Base-by-base conservation (phyloP, 2,797 vertebrate genomes). In the Geotrypetes seraphini region DNA sequence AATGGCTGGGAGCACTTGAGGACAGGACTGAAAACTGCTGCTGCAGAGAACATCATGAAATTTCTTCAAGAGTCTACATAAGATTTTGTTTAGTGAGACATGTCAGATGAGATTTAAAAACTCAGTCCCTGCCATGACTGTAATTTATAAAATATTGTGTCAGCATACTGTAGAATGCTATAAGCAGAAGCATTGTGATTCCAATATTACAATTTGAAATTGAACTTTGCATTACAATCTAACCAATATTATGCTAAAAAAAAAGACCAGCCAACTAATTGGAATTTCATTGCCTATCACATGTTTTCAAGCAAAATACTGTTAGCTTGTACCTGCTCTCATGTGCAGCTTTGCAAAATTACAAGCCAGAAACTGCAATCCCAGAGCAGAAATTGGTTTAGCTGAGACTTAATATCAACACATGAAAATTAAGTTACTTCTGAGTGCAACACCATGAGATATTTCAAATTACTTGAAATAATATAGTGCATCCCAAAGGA, bases 201-300 rank as follows among this genome's bases (percentile, higher is more conserved):
- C 23, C 53, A 44, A 38, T 11, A 28, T 36, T 27, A 12, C 9
- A 34, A 12, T 3, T 7, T 36, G 61, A 58, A 18, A 44, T 21
- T 31, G 63, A 66, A 47, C 6, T 42, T 43, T 51, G n/a, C 24
- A 58, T 16, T 31, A 45, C 49, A 58, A n/a, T 42, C 39, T 47
- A 46, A 31, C 10, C 17, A 35, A 27, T 53, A 9, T 6, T 27
- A n/a, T n/a, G 44, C 7, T 43, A 50, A 43, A 10, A 32, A 19
- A 39, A 6, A 33, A 53, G 64, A 41, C 35, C 53, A 16, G 21
- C 41, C 14, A 36, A 18, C 21, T 38, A 43, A 45, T 61, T 60
- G 38, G 32, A 58, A 63, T 52, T n/a, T n/a, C n/a, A n/a, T n/a
- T 43, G 8, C 16, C n/a, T 28, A 27, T 12, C 3, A 36, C 4